These are phyloP conservation scores for Orthosia gothica DNA, from an alignment of 2,888 invertebrate species.

Conservation along the genomic window DNA sequence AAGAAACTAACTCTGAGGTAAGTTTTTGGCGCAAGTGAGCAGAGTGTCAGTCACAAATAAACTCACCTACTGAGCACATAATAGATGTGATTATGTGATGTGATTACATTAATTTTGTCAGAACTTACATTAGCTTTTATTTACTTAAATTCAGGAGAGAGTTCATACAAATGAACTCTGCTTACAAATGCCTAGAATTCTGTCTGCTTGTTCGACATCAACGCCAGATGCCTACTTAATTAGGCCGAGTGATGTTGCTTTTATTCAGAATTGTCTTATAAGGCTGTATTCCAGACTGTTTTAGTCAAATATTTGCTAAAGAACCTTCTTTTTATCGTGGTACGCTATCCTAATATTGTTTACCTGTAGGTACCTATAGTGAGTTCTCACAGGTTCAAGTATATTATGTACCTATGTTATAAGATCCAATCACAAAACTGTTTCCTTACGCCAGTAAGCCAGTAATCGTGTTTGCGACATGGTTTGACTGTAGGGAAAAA, in stretches of 20 bases:
- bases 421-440: not conserved
- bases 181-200: conserved; percentile 23
- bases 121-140: not conserved
- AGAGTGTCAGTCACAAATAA: not conserved
- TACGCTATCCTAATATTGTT: not conserved
- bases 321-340: not conserved
- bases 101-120: conserved; percentile 8
- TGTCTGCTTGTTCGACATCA: conserved; percentile 24
- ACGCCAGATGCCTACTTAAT: conserved; percentile 49
- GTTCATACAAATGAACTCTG: conserved; percentile 23
- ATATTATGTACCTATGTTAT: not conserved
- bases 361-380: not conserved
- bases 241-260: conserved; percentile 26
- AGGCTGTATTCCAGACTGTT: not conserved
- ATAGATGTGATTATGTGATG: not conserved
- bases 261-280: not conserved
- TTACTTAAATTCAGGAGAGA: conserved; percentile 19
- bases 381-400: no score
- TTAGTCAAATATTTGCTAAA: not conserved
- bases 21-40: no score
- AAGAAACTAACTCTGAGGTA: no score
- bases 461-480: no score
- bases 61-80: not conserved
- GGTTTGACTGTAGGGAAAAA: no score
- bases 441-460: not conserved